Base-by-base conservation (phyloP, 2,888 invertebrate genomes). In the Cantharis lateralis region DNA sequence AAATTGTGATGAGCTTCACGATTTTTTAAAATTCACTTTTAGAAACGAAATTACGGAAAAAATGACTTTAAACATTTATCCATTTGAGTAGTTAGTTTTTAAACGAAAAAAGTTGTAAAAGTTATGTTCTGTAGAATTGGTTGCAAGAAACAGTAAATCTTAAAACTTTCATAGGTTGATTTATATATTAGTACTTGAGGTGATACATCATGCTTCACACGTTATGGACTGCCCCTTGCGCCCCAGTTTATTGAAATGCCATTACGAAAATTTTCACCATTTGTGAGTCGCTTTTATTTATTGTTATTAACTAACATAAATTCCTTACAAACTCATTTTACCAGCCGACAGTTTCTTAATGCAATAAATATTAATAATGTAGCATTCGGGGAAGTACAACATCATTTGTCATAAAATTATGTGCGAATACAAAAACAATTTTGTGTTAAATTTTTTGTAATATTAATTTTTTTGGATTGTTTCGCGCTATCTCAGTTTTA, bases 131-230 rank as follows among this genome's bases (percentile, higher is more conserved):
- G 75, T 68, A 71, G 75, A 75, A 75, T 71, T 75, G 71, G 75
- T 71, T 75, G 71, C 75, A 71, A 75, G 71, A 68, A 71, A 70
- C 68, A 71, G 70, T 76, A 76, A 76, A 76, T 76, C 76, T 73
- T 70, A 70, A 62, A 76, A 76, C 72, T 76, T 76, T 76, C 73
- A 76, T 76, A 70, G 64, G 70, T 72, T 76, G 76, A 76, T 76
- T 76, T 76, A 76, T 76, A 71, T 76, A 73, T 76, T 70, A 72
- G 70, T 73, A 73, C 75, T 72, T 72, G 72, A 76, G 75, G 75
- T 76, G 69, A 76, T 76, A 63, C 75, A 76, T 76, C 75, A 72
- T 76, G 62, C 75, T 32, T 76, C 75, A 63, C 72, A 68, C 72
- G 72, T 76, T 76, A 76, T 76, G 75, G 72, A 76, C 72, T 70